Percentiles rank a stretch among this genome's conserved stretches.
phyloP scores from a whole-genome alignment of 2,797 vertebrate genomes.

The Gymnodraco acuticeps region DNA sequence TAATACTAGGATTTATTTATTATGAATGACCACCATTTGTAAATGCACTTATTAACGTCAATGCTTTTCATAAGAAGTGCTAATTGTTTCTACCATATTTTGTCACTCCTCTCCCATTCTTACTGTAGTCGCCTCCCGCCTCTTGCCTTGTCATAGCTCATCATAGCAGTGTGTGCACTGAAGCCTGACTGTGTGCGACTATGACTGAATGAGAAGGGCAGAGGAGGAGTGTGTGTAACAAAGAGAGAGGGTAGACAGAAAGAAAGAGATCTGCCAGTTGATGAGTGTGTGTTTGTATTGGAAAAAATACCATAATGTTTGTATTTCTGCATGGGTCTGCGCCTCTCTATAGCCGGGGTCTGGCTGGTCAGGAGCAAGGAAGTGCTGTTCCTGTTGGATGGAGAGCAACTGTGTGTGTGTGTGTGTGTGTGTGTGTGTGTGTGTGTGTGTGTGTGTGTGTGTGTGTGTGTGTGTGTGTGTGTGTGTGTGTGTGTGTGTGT shows the following conservation, averaged over 20 bases:
- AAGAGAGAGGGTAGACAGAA: constrained; percentile 15
- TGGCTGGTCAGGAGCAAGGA: constrained; percentile 51
- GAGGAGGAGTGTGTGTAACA: constrained; percentile 42
- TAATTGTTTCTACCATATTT: constrained; percentile 72
- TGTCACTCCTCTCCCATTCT: constrained; percentile 55
- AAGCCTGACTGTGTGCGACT: constrained; percentile 64
- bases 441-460: not conserved
- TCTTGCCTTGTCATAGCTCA: constrained; percentile 78
- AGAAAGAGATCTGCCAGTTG: constrained; percentile 51
- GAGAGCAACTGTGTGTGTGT: constrained; percentile 28
- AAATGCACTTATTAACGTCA: constrained; percentile 27
- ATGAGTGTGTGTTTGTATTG: constrained; percentile 80
- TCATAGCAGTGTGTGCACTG: constrained; percentile 74
- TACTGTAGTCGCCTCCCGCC: constrained; percentile 52
- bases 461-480: no score
- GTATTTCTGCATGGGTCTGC: constrained; percentile 71
- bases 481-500: no score
- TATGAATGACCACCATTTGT: constrained; percentile 16
- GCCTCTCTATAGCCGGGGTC: constrained; percentile 61
- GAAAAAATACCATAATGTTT: constrained; percentile 65
- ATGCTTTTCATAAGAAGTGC: constrained; percentile 31
- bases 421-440: constrained; percentile 36
- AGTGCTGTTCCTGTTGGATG: constrained; percentile 55
- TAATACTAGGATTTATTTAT: constrained; percentile 9
- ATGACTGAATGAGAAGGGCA: constrained; percentile 60